Evolutionary conservation across 2,888 invertebrate species (phyloP).

Genomic region (Hyposoter didymator): DNA sequence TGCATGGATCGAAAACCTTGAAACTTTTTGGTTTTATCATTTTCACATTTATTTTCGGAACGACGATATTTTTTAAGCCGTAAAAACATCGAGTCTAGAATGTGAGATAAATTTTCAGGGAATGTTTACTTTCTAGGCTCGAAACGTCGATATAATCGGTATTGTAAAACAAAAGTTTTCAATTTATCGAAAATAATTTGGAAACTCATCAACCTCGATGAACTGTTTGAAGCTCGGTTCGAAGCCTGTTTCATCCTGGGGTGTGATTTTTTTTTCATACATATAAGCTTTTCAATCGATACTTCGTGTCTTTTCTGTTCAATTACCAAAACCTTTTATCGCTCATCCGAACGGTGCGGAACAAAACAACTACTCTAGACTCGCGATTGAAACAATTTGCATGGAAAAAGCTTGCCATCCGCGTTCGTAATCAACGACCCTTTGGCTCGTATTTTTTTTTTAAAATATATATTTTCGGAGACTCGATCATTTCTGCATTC

Average conservation of each 20-base stretch:
- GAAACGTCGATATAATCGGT: no score
- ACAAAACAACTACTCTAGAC: conserved; percentile 22
- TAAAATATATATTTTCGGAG: conserved; percentile 35
- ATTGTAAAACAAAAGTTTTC: background rate
- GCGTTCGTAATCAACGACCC: conserved; percentile 63
- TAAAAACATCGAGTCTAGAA: background rate
- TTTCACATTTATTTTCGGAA: background rate
- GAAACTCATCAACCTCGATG: background rate
- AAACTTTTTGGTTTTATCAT: no score
- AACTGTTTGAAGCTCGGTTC: background rate
- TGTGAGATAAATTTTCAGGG: background rate
- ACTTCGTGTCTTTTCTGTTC: conserved; percentile 23
- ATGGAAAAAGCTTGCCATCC: conserved; percentile 51
- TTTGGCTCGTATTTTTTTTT: conserved; percentile 24
- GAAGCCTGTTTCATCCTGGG: background rate
- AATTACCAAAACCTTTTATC: conserved; percentile 26
- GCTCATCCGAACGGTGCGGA: background rate
- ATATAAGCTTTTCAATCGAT: conserved; percentile 12
- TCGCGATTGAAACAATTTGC: conserved; percentile 56
- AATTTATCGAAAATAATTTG: background rate
- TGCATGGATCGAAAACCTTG: no score
- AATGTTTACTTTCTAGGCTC: background rate
- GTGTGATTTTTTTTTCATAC: background rate
- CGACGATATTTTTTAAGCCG: background rate
- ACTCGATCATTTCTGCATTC: background rate